phyloP scores from a whole-genome alignment of 2,797 vertebrate genomes.

The Hephaestus fuliginosus region DNA sequence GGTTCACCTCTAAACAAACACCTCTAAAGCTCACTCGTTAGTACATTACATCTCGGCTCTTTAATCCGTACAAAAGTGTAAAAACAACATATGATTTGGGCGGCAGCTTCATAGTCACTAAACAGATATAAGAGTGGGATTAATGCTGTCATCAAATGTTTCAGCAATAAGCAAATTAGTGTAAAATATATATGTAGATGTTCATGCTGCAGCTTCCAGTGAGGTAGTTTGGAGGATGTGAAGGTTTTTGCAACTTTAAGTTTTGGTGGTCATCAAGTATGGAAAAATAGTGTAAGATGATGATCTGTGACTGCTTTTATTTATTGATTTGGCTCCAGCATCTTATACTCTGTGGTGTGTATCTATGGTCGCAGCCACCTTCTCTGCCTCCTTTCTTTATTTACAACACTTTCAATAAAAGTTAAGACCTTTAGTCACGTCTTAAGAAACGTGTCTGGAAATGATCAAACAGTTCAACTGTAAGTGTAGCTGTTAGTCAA shows the following conservation, averaged over 20 bases:
- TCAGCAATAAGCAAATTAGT: too few relatives aligned
- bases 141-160: too few relatives aligned
- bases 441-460: constrained; percentile 4
- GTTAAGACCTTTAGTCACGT: background rate
- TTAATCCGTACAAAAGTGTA: background rate
- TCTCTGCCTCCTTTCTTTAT: background rate
- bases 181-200: too few relatives aligned
- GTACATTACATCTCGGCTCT: background rate
- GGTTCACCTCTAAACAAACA: background rate
- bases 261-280: background rate
- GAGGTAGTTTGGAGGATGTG: background rate
- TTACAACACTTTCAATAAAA: background rate
- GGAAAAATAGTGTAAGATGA: background rate
- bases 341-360: background rate
- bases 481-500: background rate
- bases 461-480: background rate
- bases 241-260: background rate
- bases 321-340: background rate
- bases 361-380: background rate
- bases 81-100: too few relatives aligned
- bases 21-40: background rate
- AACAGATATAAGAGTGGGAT: too few relatives aligned
- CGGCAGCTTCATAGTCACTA: too few relatives aligned
- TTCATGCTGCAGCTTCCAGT: too few relatives aligned
- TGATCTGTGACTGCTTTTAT: background rate